These are phyloP conservation scores for Lerema accius DNA, from an alignment of 1,140 invertebrate species.

Conservation along the genomic window DNA sequence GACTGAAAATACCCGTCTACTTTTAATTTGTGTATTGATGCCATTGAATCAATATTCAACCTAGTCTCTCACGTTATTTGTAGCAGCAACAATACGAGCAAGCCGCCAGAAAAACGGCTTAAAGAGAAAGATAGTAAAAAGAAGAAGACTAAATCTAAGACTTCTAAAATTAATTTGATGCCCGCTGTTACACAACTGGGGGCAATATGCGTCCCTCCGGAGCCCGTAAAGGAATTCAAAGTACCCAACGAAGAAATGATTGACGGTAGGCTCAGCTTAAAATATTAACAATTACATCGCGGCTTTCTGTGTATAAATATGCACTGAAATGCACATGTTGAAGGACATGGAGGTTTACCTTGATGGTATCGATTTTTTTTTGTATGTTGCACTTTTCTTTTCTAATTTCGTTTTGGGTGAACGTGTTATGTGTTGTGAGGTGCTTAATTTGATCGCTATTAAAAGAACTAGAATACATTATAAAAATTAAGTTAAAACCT, in stretches of 20 bases:
- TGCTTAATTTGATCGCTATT: too few species aligned
- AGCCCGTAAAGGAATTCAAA: conserved; percentile 40
- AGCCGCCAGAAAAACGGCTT: conserved; percentile 62
- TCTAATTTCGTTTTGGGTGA: too few species aligned
- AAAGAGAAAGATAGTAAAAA: conserved; percentile 83
- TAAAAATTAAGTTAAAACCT: too few species aligned
- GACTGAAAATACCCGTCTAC: too few species aligned
- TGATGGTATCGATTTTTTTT: too few species aligned
- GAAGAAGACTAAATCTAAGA: conserved; percentile 66
- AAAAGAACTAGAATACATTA: too few species aligned
- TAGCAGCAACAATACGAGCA: conserved; percentile 46
- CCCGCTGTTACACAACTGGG: conserved; percentile 36
- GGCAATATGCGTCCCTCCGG: conserved; percentile 34
- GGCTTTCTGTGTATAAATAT: neutral
- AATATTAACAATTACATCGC: neutral
- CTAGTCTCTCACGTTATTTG: conserved; percentile 25
- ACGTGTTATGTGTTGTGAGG: too few species aligned
- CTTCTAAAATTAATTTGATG: conserved; percentile 41
- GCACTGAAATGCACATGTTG: conserved; percentile 3
- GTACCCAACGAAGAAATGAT: conserved; percentile 41
- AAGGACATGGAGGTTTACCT: too few species aligned
- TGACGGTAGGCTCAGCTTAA: conserved; percentile 51
- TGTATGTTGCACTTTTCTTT: too few species aligned
- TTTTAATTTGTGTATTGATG: too few species aligned
- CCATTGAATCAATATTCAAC: too few species aligned